Conservation (phyloP, 2,888 invertebrate genomes). For the Chironomus tentans region DNA sequence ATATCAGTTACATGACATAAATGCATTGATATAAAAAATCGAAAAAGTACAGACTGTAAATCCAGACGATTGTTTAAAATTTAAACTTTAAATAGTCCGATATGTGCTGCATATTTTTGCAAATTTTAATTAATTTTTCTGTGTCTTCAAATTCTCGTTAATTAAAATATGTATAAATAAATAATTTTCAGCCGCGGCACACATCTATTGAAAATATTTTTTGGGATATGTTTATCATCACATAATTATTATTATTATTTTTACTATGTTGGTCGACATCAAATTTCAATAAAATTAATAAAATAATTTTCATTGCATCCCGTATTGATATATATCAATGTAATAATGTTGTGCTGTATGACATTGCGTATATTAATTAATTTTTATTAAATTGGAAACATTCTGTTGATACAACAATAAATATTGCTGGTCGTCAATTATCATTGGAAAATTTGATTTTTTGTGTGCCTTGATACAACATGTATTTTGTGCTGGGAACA, state of each 20-base stretch:
- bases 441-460: background rate
- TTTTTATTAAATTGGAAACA: slow-evolving; percentile 15
- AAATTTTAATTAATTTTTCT: background rate
- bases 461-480: too few species aligned
- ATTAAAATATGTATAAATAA: too few species aligned
- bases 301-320: background rate
- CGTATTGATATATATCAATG: background rate
- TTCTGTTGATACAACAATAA: background rate
- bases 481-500: too few species aligned
- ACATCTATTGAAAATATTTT: too few species aligned
- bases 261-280: too few species aligned
- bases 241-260: too few species aligned
- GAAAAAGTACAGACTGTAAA: background rate
- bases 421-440: slow-evolving; percentile 2
- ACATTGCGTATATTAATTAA: slow-evolving; percentile 3
- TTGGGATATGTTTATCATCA: too few species aligned
- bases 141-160: too few species aligned
- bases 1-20: slow-evolving; percentile 19
- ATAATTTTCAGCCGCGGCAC: too few species aligned
- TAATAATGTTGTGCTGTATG: background rate
- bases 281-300: too few species aligned
- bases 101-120: background rate
- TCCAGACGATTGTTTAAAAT: background rate
- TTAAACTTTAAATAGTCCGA: too few species aligned
- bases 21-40: slow-evolving; percentile 8